phyloP scores from a whole-genome alignment of 2,113 vertebrate genomes.

The Silurus asotus region DNA sequence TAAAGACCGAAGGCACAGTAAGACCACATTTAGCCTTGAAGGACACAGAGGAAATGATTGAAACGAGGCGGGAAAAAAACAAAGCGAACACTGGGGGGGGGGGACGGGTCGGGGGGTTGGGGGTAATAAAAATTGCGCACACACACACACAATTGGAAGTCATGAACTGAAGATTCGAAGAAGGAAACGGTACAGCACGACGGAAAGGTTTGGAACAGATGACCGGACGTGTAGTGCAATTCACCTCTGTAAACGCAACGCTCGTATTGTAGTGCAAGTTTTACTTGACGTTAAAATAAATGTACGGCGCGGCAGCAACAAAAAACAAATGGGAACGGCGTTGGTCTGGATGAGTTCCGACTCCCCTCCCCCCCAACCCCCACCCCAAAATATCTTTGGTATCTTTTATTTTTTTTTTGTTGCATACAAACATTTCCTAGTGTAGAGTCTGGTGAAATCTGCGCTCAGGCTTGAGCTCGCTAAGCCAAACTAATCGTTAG shows the following conservation, averaged over 20 bases:
- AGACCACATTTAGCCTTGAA: conserved; percentile 92
- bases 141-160: neutral
- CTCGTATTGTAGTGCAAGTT: conserved; percentile 32
- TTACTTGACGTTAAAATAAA: neutral
- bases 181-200: neutral
- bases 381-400: conserved; percentile 46
- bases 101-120: no score
- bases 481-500: neutral
- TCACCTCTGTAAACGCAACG: conserved; percentile 39
- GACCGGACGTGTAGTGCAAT: conserved; percentile 44
- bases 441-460: neutral
- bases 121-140: neutral
- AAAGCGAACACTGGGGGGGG: no score
- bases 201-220: neutral
- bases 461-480: no score
- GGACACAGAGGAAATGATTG: conserved; percentile 72
- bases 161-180: neutral
- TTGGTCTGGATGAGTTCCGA: neutral
- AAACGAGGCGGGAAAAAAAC: neutral
- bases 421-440: conserved; percentile 30
- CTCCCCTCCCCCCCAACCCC: no score
- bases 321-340: neutral
- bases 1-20: conserved; percentile 97
- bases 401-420: conserved; percentile 45
- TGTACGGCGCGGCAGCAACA: neutral